phyloP scores from a whole-genome alignment of 2,888 invertebrate genomes.

The Drosophila recens region DNA sequence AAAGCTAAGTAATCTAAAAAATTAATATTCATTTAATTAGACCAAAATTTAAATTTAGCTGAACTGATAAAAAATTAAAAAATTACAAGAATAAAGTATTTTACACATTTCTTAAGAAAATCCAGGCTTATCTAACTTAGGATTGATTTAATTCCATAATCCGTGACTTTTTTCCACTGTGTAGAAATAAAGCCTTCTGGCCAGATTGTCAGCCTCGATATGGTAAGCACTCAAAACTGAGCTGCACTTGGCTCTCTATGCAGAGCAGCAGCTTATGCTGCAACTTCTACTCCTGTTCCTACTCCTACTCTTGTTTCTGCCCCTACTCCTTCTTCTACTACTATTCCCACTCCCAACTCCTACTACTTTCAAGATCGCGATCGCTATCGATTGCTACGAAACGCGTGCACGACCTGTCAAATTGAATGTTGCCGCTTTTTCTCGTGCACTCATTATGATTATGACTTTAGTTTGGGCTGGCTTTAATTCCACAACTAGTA shows the following conservation, averaged over 20 bases:
- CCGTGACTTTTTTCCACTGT: no score
- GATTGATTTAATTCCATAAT: no score
- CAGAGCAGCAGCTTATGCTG: slow-evolving; percentile 61
- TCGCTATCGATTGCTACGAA: slow-evolving; percentile 55
- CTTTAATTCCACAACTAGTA: neutral
- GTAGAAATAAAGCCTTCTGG: neutral
- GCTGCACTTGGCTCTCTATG: slow-evolving; percentile 59
- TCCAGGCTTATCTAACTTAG: no score
- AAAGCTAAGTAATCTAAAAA: no score
- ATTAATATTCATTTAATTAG: no score
- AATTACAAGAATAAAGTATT: no score
- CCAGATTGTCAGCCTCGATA: slow-evolving; percentile 62
- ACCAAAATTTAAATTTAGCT: no score
- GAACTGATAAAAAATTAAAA: no score
- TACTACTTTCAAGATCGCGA: slow-evolving; percentile 35
- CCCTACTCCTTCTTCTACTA: slow-evolving; percentile 1
- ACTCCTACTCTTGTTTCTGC: neutral
- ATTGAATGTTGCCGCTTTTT: slow-evolving; percentile 50
- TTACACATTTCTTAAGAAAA: no score
- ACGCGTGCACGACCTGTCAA: slow-evolving; percentile 81
- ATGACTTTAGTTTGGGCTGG: slow-evolving; percentile 52
- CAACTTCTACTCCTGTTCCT: slow-evolving; percentile 14
- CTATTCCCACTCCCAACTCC: slow-evolving; percentile 18
- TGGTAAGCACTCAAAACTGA: slow-evolving; percentile 79
- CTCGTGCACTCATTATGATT: slow-evolving; percentile 78